Base-by-base conservation (phyloP, 1,140 invertebrate genomes). In the Lepidurus couesii region DNA sequence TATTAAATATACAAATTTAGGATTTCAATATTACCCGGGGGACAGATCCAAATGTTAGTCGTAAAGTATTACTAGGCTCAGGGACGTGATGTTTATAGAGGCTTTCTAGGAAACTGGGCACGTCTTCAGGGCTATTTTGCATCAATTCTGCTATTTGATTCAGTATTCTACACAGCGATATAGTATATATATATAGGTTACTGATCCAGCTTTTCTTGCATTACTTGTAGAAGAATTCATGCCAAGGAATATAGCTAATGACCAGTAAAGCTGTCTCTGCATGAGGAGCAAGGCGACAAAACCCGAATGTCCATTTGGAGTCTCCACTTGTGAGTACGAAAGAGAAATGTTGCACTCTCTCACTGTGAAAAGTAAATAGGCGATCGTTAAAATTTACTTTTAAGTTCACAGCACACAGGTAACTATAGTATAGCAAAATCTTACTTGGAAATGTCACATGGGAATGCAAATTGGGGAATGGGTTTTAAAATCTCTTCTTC, bases 231-330 rank as follows among this genome's bases (percentile, higher is more conserved):
- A 98, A 98, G 81, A 92, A 91, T 86, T 97, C 95, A 85, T 97
- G 96, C 96, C 96, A 98, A 80, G 96, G 95, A 81, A 98, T 87
- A 84, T 91, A 93, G 82, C 94, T 96, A 79, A 93, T 86, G 75
- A 95, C 84, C 73, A 95, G 91, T 82, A 95, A 86, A 78, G 92
- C 90, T 65, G 91, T 91, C 83, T 92, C 88, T 16, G 91, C 89
- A 83, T 92, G 91, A 16, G 93, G 92, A 86, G 96, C 92, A 84
- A 96, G 94, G 73, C 95, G 91, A 85, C 95, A 97, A 86, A 96
- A 98, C 80, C 96, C 96, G 89, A 96, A 98, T 47, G 93, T 95
- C 90, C 94, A 98, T 88, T 96, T 96, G 42, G 95, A 96, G 84
- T 97, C 95, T 82, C 92, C 88, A 82, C 92, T 95, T 24, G 96